Conservation (phyloP, 2,888 invertebrate species). For the Lissocephala sabroskyi region DNA sequence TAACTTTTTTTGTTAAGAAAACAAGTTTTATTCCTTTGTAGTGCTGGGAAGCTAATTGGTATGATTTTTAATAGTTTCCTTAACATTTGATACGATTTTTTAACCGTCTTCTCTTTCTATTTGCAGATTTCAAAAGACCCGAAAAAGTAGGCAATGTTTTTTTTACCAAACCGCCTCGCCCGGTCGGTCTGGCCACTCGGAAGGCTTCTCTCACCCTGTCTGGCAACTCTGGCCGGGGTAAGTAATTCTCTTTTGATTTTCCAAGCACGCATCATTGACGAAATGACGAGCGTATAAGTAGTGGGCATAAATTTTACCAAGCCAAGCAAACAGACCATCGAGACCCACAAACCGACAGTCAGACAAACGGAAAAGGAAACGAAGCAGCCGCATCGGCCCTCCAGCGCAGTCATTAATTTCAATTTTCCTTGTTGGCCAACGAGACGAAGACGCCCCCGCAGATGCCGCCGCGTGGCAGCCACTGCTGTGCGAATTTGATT, state of each 20-base stretch:
- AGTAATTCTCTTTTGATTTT: conserved; percentile 44
- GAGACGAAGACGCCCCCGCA: too few species aligned
- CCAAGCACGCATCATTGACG: conserved; percentile 46
- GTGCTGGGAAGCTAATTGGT: too few species aligned
- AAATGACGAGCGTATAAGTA: conserved; percentile 12
- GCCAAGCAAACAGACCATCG: conserved; percentile 9
- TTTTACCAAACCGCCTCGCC: too few species aligned
- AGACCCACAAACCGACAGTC: too few species aligned
- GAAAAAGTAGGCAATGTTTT: too few species aligned
- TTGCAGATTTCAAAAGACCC: too few species aligned
- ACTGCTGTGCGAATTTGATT: background rate
- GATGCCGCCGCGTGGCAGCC: too few species aligned
- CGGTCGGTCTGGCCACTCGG: background rate
- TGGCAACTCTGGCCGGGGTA: background rate
- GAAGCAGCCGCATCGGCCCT: conserved; percentile 11
- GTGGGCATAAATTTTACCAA: conserved; percentile 17
- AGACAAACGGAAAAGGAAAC: background rate
- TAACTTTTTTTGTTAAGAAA: too few species aligned
- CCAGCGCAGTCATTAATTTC: conserved; percentile 48
- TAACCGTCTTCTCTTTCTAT: too few species aligned
- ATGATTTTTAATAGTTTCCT: too few species aligned
- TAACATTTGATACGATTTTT: too few species aligned
- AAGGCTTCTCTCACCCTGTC: background rate
- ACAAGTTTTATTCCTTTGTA: too few species aligned
- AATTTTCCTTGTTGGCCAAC: conserved; percentile 39